Conservation (phyloP, 2,888 invertebrate species). For the Girardia tigrina region DNA sequence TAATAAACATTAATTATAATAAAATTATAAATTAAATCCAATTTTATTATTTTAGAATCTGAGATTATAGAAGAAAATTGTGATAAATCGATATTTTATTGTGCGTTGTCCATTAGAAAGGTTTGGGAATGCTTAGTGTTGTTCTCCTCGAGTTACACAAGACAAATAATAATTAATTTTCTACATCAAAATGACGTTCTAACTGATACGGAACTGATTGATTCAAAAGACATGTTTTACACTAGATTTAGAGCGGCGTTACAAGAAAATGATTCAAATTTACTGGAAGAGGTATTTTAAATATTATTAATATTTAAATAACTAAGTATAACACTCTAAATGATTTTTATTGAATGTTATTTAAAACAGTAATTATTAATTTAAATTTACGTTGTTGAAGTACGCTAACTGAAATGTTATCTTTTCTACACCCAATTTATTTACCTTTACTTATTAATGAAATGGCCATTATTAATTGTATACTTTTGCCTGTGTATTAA, state of each 20-base stretch:
- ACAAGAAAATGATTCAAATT: neutral
- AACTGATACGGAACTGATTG: neutral
- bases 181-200: neutral
- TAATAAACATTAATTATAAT: too few species aligned
- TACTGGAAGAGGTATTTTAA: neutral
- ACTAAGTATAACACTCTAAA: too few species aligned
- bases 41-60: slow-evolving; percentile 1
- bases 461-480: too few species aligned
- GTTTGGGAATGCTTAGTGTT: neutral
- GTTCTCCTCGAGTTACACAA: neutral
- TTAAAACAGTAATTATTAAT: too few species aligned
- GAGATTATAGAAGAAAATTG: neutral
- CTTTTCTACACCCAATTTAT: too few species aligned
- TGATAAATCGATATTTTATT: neutral
- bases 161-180: neutral
- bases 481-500: too few species aligned
- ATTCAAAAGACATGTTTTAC: neutral
- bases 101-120: neutral
- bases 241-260: neutral
- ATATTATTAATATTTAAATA: too few species aligned
- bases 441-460: too few species aligned
- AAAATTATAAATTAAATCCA: too few species aligned
- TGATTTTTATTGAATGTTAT: too few species aligned
- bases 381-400: too few species aligned
- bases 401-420: too few species aligned